Percentiles rank a stretch among this genome's conserved stretches.
These are phyloP conservation scores for Hydrotaea diabolus DNA, from an alignment of 2,888 invertebrate genomes.

Conservation along the genomic window DNA sequence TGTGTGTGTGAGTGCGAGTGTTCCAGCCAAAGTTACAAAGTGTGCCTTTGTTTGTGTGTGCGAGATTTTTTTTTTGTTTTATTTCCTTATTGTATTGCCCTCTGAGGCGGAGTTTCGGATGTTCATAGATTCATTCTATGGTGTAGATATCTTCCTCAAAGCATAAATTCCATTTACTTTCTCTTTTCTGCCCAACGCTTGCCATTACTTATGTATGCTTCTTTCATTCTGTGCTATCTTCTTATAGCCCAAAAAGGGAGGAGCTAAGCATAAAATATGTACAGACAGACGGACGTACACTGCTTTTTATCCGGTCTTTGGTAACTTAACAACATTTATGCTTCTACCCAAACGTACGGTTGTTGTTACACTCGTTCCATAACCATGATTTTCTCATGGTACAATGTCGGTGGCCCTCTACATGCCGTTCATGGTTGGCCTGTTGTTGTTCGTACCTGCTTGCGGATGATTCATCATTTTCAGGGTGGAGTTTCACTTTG, in stretches of 20 bases:
- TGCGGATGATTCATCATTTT: slow-evolving; percentile 69
- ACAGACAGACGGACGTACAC: not conserved
- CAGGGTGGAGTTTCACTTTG: slow-evolving; percentile 67
- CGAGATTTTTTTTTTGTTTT: slow-evolving; percentile 42
- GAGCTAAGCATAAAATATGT: slow-evolving; percentile 48
- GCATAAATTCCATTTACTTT: slow-evolving; percentile 28
- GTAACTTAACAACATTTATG: slow-evolving; percentile 55
- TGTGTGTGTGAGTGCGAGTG: not conserved
- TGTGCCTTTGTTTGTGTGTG: not conserved
- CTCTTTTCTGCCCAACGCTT: slow-evolving; percentile 48
- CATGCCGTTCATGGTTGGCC: not conserved
- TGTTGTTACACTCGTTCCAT: not conserved
- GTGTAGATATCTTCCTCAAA: slow-evolving; percentile 4
- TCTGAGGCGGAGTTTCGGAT: slow-evolving; percentile 57
- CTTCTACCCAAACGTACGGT: not conserved
- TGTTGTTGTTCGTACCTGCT: slow-evolving; percentile 19
- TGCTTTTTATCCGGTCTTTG: slow-evolving; percentile 63
- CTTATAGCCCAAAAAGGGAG: slow-evolving; percentile 58
- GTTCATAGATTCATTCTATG: not conserved
- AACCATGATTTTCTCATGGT: no score
- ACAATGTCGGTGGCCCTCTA: no score
- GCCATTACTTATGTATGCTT: not conserved
- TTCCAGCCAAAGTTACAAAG: not conserved
- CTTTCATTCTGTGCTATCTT: slow-evolving; percentile 45
- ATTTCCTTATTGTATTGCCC: slow-evolving; percentile 22